A percentile compares a stretch with the other conserved stretches of the same genome.
Evolutionary conservation across 2,888 invertebrate genomes (phyloP).

Genomic region (Drosophila birchii): DNA sequence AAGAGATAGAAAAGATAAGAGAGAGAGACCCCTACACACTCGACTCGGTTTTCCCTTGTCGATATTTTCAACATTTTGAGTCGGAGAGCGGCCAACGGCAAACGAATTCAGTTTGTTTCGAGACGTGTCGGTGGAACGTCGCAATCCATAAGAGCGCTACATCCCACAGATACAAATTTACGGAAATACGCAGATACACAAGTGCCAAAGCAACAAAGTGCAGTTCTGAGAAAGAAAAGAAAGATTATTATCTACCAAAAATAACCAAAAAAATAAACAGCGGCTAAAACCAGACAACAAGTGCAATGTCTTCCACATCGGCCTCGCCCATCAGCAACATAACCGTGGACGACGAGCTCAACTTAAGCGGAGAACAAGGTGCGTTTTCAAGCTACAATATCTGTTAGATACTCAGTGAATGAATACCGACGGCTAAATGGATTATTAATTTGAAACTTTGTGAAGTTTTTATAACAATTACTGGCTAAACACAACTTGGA

Average conservation of each 20-base stretch:
- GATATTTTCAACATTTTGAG: slow-evolving; percentile 79
- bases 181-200: slow-evolving; percentile 53
- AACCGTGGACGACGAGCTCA: slow-evolving; percentile 85
- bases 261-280: slow-evolving; percentile 43
- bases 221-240: slow-evolving; percentile 6
- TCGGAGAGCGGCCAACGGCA: slow-evolving; percentile 71
- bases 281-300: slow-evolving; percentile 31
- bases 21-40: slow-evolving; percentile 36
- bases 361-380: slow-evolving; percentile 84
- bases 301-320: slow-evolving; percentile 84
- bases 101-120: slow-evolving; percentile 79
- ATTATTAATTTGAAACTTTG: not conserved
- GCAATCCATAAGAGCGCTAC: slow-evolving; percentile 61
- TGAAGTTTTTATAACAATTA: not conserved
- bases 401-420: not conserved
- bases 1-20: not conserved
- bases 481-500: not conserved
- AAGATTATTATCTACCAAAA: slow-evolving; percentile 12
- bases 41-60: slow-evolving; percentile 22
- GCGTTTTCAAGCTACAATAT: slow-evolving; percentile 49
- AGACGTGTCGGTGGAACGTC: slow-evolving; percentile 80
- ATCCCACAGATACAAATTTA: slow-evolving; percentile 27
- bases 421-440: slow-evolving; percentile 63
- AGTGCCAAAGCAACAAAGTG: slow-evolving; percentile 21
- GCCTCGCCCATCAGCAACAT: slow-evolving; percentile 85